A percentile compares a stretch with the other conserved stretches of the same genome.
phyloP scores from a whole-genome alignment of 23 tunicate species.

The Botrylloides violaceus region DNA sequence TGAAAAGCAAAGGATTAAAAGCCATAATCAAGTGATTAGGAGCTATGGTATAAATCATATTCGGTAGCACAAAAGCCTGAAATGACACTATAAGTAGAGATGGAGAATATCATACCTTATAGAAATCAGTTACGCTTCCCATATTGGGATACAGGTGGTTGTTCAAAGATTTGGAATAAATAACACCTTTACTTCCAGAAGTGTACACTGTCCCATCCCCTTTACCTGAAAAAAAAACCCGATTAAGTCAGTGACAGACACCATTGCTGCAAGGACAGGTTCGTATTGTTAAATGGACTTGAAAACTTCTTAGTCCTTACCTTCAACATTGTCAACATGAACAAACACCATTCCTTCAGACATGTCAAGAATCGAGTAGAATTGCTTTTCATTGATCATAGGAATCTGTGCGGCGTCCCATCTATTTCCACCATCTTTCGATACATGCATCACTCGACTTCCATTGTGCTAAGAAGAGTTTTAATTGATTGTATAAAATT shows the following conservation, averaged over 20 bases:
- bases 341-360: slow-evolving; percentile 88
- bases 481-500: not conserved
- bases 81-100: no score
- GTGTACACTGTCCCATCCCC: slow-evolving; percentile 87
- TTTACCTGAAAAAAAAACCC: slow-evolving; percentile 31
- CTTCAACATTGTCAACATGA: slow-evolving; percentile 78
- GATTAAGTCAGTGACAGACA: not conserved
- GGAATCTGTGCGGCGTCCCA: slow-evolving; percentile 93
- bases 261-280: not conserved
- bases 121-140: slow-evolving; percentile 78
- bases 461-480: slow-evolving; percentile 40
- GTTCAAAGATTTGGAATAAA: slow-evolving; percentile 71
- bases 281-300: not conserved
- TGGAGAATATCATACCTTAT: no score
- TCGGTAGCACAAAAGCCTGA: no score
- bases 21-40: no score
- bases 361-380: slow-evolving; percentile 85
- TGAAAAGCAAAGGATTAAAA: no score
- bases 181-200: slow-evolving; percentile 80
- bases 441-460: slow-evolving; percentile 84
- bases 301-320: slow-evolving; percentile 4
- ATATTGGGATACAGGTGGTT: slow-evolving; percentile 74
- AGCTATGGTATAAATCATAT: no score
- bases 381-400: slow-evolving; percentile 50
- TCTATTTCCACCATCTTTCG: slow-evolving; percentile 70